These are phyloP conservation scores for Cherax destructor DNA, from an alignment of 1,140 invertebrate species.

Conservation along the genomic window DNA sequence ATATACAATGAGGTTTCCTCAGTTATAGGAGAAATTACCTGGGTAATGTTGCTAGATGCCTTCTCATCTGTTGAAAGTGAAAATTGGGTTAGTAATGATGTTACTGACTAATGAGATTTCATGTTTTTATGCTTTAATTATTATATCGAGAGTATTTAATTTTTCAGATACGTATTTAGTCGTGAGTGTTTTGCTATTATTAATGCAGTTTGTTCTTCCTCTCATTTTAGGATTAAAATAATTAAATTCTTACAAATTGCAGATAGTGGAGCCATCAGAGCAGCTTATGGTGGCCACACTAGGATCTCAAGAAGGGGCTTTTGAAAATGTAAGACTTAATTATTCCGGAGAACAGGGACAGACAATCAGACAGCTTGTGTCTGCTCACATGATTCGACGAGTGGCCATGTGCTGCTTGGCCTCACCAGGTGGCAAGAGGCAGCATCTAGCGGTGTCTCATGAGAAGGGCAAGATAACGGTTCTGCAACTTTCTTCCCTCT, in stretches of 20 bases:
- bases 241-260: not conserved
- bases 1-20: too few relatives aligned
- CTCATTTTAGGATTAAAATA: not conserved
- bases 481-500: conserved; percentile 92
- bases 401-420: conserved; percentile 96
- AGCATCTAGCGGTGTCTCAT: conserved; percentile 89
- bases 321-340: conserved; percentile 98
- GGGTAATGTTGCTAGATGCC: too few relatives aligned
- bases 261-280: conserved; percentile 64
- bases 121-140: too few relatives aligned
- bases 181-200: not conserved
- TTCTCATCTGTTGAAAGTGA: too few relatives aligned
- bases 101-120: too few relatives aligned
- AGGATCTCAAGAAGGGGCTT: conserved; percentile 98
- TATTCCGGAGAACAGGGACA: conserved; percentile 97
- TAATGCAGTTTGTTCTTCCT: not conserved
- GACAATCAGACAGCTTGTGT: conserved; percentile 93
- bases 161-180: too few relatives aligned
- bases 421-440: conserved; percentile 91
- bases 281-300: conserved; percentile 70
- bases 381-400: conserved; percentile 91
- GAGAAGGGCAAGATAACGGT: conserved; percentile 97
- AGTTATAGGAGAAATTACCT: too few relatives aligned
- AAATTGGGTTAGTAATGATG: too few relatives aligned
- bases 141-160: too few relatives aligned